These are phyloP conservation scores for Apodemus sylvaticus DNA, from an alignment of 2,113 vertebrate genomes.

Conservation along the genomic window DNA sequence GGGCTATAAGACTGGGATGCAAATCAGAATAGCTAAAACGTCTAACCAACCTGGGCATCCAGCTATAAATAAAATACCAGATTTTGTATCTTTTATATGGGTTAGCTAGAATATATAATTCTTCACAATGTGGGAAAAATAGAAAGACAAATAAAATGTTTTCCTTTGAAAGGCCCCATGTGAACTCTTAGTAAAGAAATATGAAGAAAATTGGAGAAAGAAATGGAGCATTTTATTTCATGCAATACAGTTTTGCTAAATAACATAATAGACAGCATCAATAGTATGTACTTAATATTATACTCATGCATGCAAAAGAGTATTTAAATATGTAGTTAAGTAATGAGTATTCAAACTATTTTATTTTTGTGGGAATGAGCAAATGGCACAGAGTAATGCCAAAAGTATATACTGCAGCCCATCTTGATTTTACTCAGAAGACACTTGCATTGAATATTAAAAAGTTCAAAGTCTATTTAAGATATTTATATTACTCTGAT, in stretches of 20 bases:
- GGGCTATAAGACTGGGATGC: no score
- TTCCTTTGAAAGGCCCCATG: neutral
- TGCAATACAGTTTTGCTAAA: neutral
- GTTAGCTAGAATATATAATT: no score
- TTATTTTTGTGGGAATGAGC: neutral
- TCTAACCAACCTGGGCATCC: no score
- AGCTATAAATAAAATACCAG: no score
- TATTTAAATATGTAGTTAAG: neutral
- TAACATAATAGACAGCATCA: neutral
- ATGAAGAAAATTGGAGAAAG: neutral
- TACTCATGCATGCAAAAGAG: neutral
- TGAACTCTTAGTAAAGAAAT: neutral
- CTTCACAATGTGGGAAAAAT: no score
- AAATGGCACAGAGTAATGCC: neutral
- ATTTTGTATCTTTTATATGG: no score
- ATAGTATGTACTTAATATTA: neutral
- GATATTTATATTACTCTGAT: neutral
- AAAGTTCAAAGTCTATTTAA: neutral
- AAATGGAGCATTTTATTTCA: neutral
- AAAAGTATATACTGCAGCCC: neutral
- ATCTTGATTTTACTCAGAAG: neutral
- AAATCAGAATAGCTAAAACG: no score
- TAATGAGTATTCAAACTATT: neutral
- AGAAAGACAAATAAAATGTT: neutral
- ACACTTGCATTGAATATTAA: neutral